Conservation (phyloP, 2,888 invertebrate species). For the Tortrix viridana region DNA sequence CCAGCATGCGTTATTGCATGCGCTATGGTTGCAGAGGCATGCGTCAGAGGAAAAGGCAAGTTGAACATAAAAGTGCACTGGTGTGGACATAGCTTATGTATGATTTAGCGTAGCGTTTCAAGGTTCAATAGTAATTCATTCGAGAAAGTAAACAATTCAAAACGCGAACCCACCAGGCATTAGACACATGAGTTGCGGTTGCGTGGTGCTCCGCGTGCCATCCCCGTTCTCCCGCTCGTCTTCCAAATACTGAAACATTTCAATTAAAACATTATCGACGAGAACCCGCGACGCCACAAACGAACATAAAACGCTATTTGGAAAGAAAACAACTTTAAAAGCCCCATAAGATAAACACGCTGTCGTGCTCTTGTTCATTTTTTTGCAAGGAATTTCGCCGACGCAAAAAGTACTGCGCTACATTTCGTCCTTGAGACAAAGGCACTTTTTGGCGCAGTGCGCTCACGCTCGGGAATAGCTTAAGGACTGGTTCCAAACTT, state of each 20-base stretch:
- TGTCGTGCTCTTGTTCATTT: constrained; percentile 28
- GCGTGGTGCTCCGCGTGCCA: constrained; percentile 77
- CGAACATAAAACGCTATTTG: constrained; percentile 14
- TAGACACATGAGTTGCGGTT: constrained; percentile 86
- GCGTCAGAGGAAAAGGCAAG: no score
- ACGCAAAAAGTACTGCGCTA: constrained; percentile 19
- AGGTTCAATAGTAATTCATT: no score
- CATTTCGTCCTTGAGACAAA: constrained; percentile 35
- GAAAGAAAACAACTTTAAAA: constrained; percentile 32
- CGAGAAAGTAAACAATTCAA: not conserved
- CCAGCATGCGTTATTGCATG: no score
- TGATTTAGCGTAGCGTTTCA: no score
- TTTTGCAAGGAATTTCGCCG: constrained; percentile 25
- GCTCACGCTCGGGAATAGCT: constrained; percentile 10
- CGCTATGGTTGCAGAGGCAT: no score
- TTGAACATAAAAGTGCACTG: no score
- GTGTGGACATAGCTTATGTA: no score
- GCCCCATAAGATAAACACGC: constrained; percentile 34
- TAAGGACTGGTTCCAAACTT: constrained; percentile 6
- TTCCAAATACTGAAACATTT: constrained; percentile 76
- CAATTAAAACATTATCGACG: constrained; percentile 26
- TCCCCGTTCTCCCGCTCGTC: constrained; percentile 82
- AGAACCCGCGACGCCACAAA: not conserved
- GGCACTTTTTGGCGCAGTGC: constrained; percentile 29
- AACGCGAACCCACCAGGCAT: constrained; percentile 72